Base-by-base conservation (phyloP, 2,113 vertebrate species). In the Tretioscincus oriximinensis region DNA sequence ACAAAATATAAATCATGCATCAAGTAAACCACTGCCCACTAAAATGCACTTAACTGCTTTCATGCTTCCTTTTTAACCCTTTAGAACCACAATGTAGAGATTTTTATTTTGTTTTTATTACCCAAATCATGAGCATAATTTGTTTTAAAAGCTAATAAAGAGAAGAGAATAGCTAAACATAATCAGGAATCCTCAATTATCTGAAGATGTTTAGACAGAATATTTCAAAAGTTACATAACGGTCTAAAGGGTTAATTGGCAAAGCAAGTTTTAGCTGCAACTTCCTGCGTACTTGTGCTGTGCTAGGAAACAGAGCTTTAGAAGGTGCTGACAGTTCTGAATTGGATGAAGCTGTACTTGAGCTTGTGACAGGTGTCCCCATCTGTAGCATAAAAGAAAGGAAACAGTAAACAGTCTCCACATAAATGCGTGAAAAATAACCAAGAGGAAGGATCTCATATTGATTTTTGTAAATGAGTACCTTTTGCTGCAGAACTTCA, bases 331-430 rank as follows among this genome's bases (percentile, higher is more conserved):
- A 98, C 96, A 97, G 97, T 96, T 98, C 97, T 96, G 97, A 96
- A 97, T 97, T 96, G 95, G 97, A 97, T 96, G 97, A 97, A 94
- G 97, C 95, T 95, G 96, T 92, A 97, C 95, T 97, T 96, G 96
- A 96, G 96, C 96, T 98, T 96, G 97, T 97, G 96, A 96, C 97
- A 96, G 95, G 96, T 96, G 97, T 96, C 95, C 97, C 98, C 97
- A 99, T 99, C 97, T 99, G 98, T 96, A 99, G 98, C 97, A 96
- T 96, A 97, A 95, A 97, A 97, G 94, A 97, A 95, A 98, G 96
- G 95, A 97, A 96, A 96, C 91, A 93, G 93, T 96, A 95, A 96
- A 96, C 95, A 95, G 94, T 95, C 95, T 96, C 96, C 94, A 95
- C 93, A 93, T 91, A 94, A 93, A 94, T 94, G 94, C 89, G 91